A percentile compares a stretch with the other conserved stretches of the same genome.
phyloP scores from a whole-genome alignment of 2,888 invertebrate species.

The Cylindroiulus punctatus region DNA sequence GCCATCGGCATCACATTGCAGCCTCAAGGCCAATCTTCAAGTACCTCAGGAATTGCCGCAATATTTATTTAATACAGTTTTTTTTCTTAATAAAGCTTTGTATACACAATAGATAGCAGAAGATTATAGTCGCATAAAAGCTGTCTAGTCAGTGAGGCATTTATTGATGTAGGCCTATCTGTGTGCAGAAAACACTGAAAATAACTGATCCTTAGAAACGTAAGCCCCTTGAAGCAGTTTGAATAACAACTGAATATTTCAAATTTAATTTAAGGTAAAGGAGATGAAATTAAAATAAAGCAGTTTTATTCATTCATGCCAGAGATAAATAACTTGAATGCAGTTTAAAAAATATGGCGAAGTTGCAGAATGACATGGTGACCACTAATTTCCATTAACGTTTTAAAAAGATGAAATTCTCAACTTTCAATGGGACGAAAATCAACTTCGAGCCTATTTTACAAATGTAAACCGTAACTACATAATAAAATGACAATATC shows the following conservation, averaged over 20 bases:
- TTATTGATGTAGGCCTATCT: neutral
- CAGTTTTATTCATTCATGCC: too few relatives aligned
- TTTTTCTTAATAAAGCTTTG: slow-evolving; percentile 26
- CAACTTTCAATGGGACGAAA: too few relatives aligned
- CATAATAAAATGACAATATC: too few relatives aligned
- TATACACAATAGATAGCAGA: neutral
- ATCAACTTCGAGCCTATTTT: too few relatives aligned
- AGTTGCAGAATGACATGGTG: too few relatives aligned
- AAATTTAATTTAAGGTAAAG: neutral
- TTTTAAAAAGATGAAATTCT: too few relatives aligned
- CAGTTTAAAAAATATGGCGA: too few relatives aligned
- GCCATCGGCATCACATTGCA: neutral
- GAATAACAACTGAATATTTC: neutral
- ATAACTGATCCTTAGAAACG: neutral
- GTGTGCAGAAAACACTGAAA: neutral
- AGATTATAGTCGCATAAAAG: slow-evolving; percentile 11
- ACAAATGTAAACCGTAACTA: too few relatives aligned
- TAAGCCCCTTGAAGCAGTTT: neutral
- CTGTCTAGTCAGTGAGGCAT: neutral
- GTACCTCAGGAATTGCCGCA: slow-evolving; percentile 3
- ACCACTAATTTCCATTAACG: too few relatives aligned
- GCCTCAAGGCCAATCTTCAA: neutral
- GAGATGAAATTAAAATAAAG: neutral
- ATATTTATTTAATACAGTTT: neutral
- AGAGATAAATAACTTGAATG: too few relatives aligned